Conservation (phyloP, 2,888 invertebrate species). For the Leptopilina myrica region DNA sequence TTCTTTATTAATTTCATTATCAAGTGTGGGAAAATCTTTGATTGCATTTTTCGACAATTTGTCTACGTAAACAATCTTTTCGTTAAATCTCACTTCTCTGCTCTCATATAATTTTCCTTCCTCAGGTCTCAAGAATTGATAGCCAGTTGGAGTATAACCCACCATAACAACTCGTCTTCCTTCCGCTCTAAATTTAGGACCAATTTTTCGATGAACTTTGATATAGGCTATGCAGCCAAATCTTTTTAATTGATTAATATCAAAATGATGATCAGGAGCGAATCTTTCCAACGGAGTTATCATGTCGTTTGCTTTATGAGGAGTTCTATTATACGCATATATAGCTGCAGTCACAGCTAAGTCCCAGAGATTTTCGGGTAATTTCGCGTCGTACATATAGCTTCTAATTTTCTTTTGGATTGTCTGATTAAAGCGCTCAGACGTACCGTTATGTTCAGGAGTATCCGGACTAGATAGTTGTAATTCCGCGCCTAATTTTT, state of each 20-base stretch:
- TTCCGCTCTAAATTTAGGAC: conserved; percentile 46
- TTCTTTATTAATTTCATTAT: no score
- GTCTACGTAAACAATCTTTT: not conserved
- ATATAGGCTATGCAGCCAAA: conserved; percentile 51
- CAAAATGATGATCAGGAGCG: not conserved
- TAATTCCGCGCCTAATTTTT: conserved; percentile 35
- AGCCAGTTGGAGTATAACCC: conserved; percentile 16
- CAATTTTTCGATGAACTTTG: conserved; percentile 46
- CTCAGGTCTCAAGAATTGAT: not conserved
- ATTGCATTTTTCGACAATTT: not conserved
- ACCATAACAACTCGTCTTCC: conserved; percentile 47
- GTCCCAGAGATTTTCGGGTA: conserved; percentile 53
- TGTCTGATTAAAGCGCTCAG: conserved; percentile 53
- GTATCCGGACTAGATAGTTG: conserved; percentile 45
- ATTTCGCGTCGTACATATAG: conserved; percentile 16
- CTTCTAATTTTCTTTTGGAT: conserved; percentile 25
- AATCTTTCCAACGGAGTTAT: not conserved
- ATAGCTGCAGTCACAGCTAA: conserved; percentile 54
- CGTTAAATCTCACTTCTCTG: not conserved
- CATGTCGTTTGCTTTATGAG: not conserved
- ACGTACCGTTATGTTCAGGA: conserved; percentile 52
- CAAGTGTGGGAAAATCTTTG: no score
- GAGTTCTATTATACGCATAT: conserved; percentile 36
- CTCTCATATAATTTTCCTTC: not conserved
- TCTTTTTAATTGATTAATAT: conserved; percentile 40